Conservation (phyloP, 2,113 vertebrate species). For the Sarotherodon lohbergeri region DNA sequence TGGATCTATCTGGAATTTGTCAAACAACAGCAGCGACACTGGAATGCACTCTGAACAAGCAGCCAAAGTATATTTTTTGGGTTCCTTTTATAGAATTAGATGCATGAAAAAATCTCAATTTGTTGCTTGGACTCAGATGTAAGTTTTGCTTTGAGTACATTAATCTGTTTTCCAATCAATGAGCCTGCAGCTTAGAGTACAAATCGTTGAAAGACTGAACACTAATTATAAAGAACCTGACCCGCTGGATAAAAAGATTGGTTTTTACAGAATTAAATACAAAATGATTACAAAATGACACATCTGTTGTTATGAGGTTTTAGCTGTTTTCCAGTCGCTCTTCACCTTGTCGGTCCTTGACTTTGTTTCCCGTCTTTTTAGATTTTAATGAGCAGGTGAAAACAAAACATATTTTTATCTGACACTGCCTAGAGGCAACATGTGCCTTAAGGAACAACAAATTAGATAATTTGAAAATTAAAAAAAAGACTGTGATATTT, state of each 20-base stretch:
- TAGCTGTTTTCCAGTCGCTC: not conserved
- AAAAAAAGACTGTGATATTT: not conserved
- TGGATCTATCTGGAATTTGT: not conserved
- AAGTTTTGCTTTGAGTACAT: not conserved
- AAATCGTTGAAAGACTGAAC: not conserved
- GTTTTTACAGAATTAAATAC: not conserved
- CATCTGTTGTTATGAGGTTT: not conserved
- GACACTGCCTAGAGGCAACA: not conserved
- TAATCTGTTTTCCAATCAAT: not conserved
- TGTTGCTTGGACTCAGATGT: not conserved
- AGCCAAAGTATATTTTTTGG: not conserved
- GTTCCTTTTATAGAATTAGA: not conserved
- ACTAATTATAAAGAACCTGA: not conserved
- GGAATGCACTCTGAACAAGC: not conserved
- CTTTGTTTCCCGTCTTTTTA: not conserved
- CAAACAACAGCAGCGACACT: not conserved
- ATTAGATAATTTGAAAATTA: not conserved
- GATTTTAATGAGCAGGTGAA: not conserved
- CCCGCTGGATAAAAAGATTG: not conserved
- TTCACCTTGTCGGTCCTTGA: not conserved
- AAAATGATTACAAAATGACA: not conserved
- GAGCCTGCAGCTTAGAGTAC: not conserved
- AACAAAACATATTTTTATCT: not conserved
- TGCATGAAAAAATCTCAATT: not conserved
- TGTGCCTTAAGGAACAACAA: not conserved